These are phyloP conservation scores for Ceratina australensis DNA, from an alignment of 1,140 invertebrate genomes.

Conservation along the genomic window DNA sequence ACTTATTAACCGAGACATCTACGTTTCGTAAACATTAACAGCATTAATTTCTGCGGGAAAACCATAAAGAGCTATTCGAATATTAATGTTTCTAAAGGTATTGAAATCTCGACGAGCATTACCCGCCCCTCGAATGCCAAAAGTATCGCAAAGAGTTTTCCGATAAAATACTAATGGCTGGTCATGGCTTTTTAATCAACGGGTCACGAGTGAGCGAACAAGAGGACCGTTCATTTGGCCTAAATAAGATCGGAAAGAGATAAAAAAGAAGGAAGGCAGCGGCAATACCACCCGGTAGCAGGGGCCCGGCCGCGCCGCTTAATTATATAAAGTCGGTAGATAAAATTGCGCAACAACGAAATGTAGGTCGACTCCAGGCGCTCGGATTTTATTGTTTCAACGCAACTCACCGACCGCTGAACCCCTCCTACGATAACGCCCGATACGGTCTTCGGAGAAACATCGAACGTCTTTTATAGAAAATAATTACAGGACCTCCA, in stretches of 20 bases:
- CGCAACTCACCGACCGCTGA: not conserved
- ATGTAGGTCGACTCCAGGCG: conserved; percentile 7
- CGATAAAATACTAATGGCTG: not conserved
- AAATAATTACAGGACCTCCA: not conserved
- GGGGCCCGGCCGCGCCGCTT: not conserved
- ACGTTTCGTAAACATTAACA: too few species aligned
- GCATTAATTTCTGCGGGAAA: too few species aligned
- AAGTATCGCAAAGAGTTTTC: not conserved
- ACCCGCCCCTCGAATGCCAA: not conserved
- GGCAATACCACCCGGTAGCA: not conserved
- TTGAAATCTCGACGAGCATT: not conserved
- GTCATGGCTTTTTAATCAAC: conserved; percentile 9
- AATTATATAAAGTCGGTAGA: conserved; percentile 32
- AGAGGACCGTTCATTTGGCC: conserved; percentile 31
- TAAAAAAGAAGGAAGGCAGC: not conserved
- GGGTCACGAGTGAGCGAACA: too few species aligned
- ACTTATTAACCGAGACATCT: conserved; percentile 13
- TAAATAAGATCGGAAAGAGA: conserved; percentile 11
- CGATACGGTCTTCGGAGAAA: not conserved
- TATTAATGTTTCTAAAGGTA: not conserved
- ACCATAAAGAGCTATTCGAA: too few species aligned
- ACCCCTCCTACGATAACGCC: not conserved
- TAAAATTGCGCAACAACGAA: conserved; percentile 23
- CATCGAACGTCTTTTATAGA: not conserved
- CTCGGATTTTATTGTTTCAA: conserved; percentile 14